Evolutionary conservation across 2,113 vertebrate species (phyloP), one percentile per base, ranked within the genome.

Genomic region (Grallaria varia): DNA sequence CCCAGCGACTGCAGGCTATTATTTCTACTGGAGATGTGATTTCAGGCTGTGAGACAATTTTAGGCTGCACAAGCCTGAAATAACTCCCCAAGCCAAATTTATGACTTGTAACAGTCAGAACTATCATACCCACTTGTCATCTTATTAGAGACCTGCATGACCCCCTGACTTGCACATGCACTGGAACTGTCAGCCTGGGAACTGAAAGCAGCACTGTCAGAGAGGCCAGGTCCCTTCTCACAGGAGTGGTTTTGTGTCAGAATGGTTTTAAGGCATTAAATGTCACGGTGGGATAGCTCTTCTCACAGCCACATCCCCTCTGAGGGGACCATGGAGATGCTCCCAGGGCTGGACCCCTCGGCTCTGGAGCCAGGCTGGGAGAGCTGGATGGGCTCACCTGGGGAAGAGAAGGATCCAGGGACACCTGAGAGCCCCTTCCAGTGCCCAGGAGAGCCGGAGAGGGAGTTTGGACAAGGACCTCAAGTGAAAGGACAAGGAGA

Each of bases 31-130:
- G 50, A 90, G 75, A 73, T 10, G 30, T 40, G 71, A 93, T 96
- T 87, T 93, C 87, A 94, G 87, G 56, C 84, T 87, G 63, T 6
- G 77, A 93, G 90, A 89, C 63, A 80, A 96, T 86, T 83, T 89
- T 39, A 90, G 86, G 49, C 67, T 44, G 39, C 52, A 50, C 30
- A 44, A 86, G 67, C 52, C 72, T 81, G 79, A 95, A 95, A 90
- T 88, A 86, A 90, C 79, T 86, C 87, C 60, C n/a, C 25, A 74
- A 60, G 85, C 75, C 87, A 93, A 90, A 86, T 88, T 58, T 84
- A 18, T 78, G 73, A 52, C 67, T 63, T 35, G 59, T 58, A 83
- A 22, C 85, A 77, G 78, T 40, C 75, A 92, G 82, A 85, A 59
- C 56, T 35, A 84, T 59, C 84, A 81, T 1, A 77, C 22, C 23